phyloP scores from a whole-genome alignment of 2,888 invertebrate species.

The Leucozona laternaria region DNA sequence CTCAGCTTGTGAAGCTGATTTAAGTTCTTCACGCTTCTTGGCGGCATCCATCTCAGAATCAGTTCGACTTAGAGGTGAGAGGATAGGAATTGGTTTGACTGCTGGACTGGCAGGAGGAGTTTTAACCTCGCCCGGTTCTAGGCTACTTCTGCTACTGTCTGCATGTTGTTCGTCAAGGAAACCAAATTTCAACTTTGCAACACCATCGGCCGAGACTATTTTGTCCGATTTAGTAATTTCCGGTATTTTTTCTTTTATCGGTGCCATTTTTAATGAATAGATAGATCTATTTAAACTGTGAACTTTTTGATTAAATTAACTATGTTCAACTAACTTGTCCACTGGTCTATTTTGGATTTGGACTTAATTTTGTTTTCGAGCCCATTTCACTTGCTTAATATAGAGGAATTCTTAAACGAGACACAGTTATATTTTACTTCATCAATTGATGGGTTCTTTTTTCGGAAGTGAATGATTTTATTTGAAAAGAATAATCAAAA shows the following conservation, averaged over 20 bases:
- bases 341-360: slow-evolving; percentile 2
- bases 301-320: not conserved
- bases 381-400: not conserved
- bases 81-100: slow-evolving; percentile 31
- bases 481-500: not conserved
- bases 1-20: slow-evolving; percentile 78
- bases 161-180: slow-evolving; percentile 79
- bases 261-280: slow-evolving; percentile 30
- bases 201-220: slow-evolving; percentile 76
- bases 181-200: slow-evolving; percentile 77
- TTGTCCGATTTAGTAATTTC: slow-evolving; percentile 75
- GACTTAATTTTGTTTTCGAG: not conserved
- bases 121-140: slow-evolving; percentile 82
- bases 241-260: slow-evolving; percentile 29
- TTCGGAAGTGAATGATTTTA: not conserved
- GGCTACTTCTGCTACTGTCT: slow-evolving; percentile 78
- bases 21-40: slow-evolving; percentile 61
- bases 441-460: not conserved
- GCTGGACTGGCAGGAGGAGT: slow-evolving; percentile 79
- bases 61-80: slow-evolving; percentile 36
- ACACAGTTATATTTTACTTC: not conserved
- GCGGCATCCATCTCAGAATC: slow-evolving; percentile 30
- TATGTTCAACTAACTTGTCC: not conserved
- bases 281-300: not conserved
- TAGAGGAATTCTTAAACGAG: not conserved